Base-by-base conservation (phyloP, 2,113 vertebrate species). In the Scatophagus argus region DNA sequence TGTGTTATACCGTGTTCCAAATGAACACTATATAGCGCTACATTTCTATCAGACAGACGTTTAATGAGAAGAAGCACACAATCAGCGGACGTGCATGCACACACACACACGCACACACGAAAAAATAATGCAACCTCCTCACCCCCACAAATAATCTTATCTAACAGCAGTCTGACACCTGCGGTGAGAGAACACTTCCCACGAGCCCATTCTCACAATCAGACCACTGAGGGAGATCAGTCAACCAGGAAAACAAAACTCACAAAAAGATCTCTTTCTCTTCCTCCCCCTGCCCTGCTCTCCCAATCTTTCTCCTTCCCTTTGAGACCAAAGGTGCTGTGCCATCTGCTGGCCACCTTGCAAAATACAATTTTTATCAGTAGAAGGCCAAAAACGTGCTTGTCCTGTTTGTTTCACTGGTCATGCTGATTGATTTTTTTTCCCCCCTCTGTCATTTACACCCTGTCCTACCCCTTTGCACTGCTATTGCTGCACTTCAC, bases 141-240 rank as follows among this genome's bases (percentile, higher is more conserved):
- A 86, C 82, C 86, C 85, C 79, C 89, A 86, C 88, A 93, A 93
- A 93, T 91, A 93, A 93, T 92, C 88, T 91, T 88, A 92, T 93
- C 91, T 87, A 91, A 85, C 91, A 88, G 88, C 88, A 78, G 91
- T 82, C 86, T 92, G 91, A 93, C 92, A 91, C 91, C 92, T 89
- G 91, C 71, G 72, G 89, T 86, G 90, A 87, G 88, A 87, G 80
- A 86, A 91, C 90, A 86, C 88, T 89, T 91, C 91, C 92, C 89
- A 90, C 76, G 70, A 89, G 91, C 84, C 86, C 81, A 56, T 65
- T 88, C 85, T 89, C 87, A 88, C 91, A 91, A 92, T 93, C 91
- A 91, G 85, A 92, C 85, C 89, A 69, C 91, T 82, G 84, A 91
- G 85, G 83, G 87, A 87, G 90, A 91, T 91, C 90, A 93, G 85